A percentile compares a stretch with the other conserved stretches of the same genome.
These are phyloP conservation scores for Tiliacea citrago DNA, from an alignment of 2,888 invertebrate species.

Conservation along the genomic window DNA sequence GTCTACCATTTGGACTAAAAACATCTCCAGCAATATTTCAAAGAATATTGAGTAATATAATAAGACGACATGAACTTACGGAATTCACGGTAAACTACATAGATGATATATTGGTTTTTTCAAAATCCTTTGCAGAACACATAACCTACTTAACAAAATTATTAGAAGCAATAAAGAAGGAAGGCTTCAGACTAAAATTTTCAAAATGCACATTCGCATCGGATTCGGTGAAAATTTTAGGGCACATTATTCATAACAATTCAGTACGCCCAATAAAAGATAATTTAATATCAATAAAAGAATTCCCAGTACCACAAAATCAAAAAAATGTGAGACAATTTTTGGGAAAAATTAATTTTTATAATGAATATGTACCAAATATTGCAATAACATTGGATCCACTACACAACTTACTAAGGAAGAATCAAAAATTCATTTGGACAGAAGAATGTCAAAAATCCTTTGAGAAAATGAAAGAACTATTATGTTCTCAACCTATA, in stretches of 20 bases:
- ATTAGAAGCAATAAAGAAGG: not conserved
- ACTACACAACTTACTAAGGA: slow-evolving; percentile 5
- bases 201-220: not conserved
- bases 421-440: not conserved
- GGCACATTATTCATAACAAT: slow-evolving; percentile 39
- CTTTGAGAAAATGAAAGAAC: not conserved
- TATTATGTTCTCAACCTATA: not conserved
- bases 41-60: too few species aligned
- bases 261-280: slow-evolving; percentile 15
- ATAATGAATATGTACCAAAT: slow-evolving; percentile 55
- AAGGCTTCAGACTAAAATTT: not conserved
- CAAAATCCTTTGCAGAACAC: too few species aligned
- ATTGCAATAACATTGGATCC: slow-evolving; percentile 61
- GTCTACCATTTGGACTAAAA: too few species aligned
- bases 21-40: too few species aligned
- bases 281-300: slow-evolving; percentile 20
- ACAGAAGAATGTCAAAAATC: not conserved
- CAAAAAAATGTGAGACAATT: slow-evolving; percentile 62
- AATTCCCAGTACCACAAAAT: slow-evolving; percentile 33
- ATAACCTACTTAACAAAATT: not conserved
- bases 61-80: too few species aligned
- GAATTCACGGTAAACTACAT: too few species aligned
- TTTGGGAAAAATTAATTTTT: slow-evolving; percentile 45
- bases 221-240: slow-evolving; percentile 33
- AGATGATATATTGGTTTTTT: too few species aligned